Percentiles rank a stretch among this genome's conserved stretches.
These are phyloP conservation scores for Nasonovia ribisnigri DNA, from an alignment of 2,888 invertebrate species.

Conservation along the genomic window DNA sequence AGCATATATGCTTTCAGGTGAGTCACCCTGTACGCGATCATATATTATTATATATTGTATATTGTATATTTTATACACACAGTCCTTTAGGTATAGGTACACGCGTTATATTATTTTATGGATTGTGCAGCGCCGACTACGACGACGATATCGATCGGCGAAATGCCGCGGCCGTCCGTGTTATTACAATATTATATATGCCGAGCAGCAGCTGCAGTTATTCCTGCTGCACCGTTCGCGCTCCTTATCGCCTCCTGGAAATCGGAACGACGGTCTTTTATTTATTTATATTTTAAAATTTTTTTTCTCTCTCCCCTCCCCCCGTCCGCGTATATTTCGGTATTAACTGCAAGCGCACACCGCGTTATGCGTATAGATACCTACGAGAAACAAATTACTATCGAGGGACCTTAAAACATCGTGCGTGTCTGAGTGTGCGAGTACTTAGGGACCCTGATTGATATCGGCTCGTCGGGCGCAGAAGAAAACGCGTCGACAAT, in stretches of 20 bases:
- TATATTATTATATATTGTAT: too few species aligned
- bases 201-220: conserved; percentile 11
- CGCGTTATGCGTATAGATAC: background rate
- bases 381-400: conserved; percentile 44
- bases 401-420: background rate
- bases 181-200: background rate
- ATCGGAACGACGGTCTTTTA: conserved; percentile 18
- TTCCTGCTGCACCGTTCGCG: background rate
- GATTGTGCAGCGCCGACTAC: background rate
- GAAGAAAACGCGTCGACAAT: conserved; percentile 6
- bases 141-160: conserved; percentile 50
- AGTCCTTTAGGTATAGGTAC: background rate
- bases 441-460: conserved; percentile 3
- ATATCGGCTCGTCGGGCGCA: conserved; percentile 24
- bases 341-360: background rate
- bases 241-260: conserved; percentile 28
- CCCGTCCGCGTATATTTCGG: background rate
- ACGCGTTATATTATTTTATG: background rate
- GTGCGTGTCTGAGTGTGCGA: background rate
- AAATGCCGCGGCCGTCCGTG: background rate
- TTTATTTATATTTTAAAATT: conserved; percentile 15
- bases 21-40: too few species aligned
- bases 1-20: too few species aligned
- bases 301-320: background rate
- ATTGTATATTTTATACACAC: background rate